Base-by-base conservation (phyloP, 2,113 vertebrate species). In the Gadus macrocephalus region DNA sequence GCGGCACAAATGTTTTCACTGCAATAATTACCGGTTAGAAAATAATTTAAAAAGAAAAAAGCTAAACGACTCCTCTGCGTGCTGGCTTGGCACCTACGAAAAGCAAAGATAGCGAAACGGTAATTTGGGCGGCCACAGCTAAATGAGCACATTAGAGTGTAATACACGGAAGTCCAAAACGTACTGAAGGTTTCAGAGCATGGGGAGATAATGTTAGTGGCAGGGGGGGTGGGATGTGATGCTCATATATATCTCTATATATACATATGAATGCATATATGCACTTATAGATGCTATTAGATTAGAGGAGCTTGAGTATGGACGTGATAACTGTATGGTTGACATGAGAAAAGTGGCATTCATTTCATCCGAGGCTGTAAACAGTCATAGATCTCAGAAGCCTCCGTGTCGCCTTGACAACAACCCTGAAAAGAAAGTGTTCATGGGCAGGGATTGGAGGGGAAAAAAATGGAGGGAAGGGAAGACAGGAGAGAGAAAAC, bases 61-160 rank as follows among this genome's bases (percentile, higher is more conserved):
- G 68, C 73, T 71, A 83, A 83, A 89, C 85, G 53, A 89, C 87
- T 87, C 85, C 77, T 83, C 80, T 66, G 80, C 67, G 58, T 77
- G 78, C n/a, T 12, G 1, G 59, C 82, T 88, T 78, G 56, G 82
- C 80, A 68, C 67, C 74, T 58, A 82, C 78, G 69, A 80, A 85
- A 68, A 74, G 68, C 42, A 14, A 49, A 49, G 42, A 87, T 73
- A 81, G 76, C 71, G 78, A 60, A 67, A 78, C 87, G 82, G 84
- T 28, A 84, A 82, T 85, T 84, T 78, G 70, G 31, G 64, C 17
- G 69, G n/a, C 76, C 71, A 78, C 85, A 81, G 42, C 42, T 12
- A 49, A 89, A 85, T 79, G 80, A 83, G 67, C 72, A 66, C 81
- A 89, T 89, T 86, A 81, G 79, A 85, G 65, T 19, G 61, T 78